phyloP scores from a whole-genome alignment of 2,797 vertebrate species.

The Balearica regulorum region DNA sequence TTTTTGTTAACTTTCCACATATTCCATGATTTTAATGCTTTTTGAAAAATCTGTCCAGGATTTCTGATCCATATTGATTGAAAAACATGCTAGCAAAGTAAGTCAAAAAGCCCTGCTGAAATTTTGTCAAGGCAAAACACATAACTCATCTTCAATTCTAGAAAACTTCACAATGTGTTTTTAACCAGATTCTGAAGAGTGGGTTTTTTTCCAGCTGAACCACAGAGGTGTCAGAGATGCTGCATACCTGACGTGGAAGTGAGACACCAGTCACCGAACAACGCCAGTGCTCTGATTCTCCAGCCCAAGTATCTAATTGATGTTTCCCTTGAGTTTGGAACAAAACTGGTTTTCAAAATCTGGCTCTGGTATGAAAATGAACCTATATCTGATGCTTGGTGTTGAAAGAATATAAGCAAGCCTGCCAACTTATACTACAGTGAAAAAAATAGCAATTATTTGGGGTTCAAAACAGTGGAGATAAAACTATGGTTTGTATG shows the following conservation, averaged over 20 bases:
- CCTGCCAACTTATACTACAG: background rate
- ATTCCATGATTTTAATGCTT: background rate
- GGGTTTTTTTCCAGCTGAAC: background rate
- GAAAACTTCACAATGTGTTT: background rate
- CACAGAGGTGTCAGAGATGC: background rate
- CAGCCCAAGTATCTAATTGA: background rate
- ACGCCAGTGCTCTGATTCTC: background rate
- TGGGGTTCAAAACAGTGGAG: background rate
- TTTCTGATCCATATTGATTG: background rate
- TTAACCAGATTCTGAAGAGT: background rate
- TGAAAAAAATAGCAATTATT: constrained; percentile 43
- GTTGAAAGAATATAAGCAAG: background rate
- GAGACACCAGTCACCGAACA: background rate
- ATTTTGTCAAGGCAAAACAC: background rate
- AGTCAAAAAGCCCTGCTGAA: background rate
- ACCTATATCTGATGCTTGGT: background rate
- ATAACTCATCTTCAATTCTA: background rate
- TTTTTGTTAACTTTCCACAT: background rate
- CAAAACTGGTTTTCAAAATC: background rate
- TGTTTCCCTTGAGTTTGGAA: background rate
- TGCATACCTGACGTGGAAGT: background rate
- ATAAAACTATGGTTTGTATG: background rate
- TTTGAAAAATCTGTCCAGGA: background rate
- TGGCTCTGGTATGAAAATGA: background rate
- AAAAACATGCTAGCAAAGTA: background rate